These are phyloP conservation scores for Eucidaris tribuloides DNA, from an alignment of 35 echinoderm and acorn worm species.

Conservation along the genomic window DNA sequence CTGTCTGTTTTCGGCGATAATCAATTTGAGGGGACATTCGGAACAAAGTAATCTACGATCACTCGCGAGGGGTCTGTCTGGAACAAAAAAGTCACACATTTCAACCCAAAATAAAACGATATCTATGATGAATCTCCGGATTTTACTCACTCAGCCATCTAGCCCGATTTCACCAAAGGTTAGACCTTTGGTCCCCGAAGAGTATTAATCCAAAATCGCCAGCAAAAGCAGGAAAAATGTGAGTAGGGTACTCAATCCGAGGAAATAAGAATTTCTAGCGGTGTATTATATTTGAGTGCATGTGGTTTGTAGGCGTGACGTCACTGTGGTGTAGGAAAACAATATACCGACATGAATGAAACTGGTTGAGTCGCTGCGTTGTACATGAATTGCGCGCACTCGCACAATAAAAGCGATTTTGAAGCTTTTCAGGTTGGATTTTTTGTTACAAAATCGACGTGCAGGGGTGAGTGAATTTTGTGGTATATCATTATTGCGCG, in stretches of 20 bases:
- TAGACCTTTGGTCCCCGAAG: not conserved
- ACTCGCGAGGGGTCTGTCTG: constrained; percentile 19
- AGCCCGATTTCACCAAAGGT: constrained; percentile 13
- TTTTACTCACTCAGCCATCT: constrained; percentile 25
- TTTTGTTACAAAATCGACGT: no score
- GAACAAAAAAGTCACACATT: constrained; percentile 33
- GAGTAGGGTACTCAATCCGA: constrained; percentile 8
- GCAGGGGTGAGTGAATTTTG: no score
- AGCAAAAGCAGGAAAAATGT: not conserved
- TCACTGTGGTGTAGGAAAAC: constrained; percentile 3
- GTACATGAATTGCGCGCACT: no score
- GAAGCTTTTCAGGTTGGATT: no score
- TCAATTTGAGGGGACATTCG: constrained; percentile 8
- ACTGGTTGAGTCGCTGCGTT: no score
- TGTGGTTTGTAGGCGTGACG: constrained; percentile 34
- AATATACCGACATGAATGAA: constrained; percentile 28
- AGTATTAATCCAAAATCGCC: not conserved
- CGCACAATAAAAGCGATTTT: no score
- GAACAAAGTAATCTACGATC: constrained; percentile 38
- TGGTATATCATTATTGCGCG: no score
- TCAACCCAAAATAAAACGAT: constrained; percentile 9
- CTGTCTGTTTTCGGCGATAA: not conserved
- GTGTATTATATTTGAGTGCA: constrained; percentile 22
- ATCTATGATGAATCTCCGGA: not conserved
- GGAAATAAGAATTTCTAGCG: constrained; percentile 23